Evolutionary conservation across 2,888 invertebrate genomes (phyloP).

Genomic region (Abrostola triplasia): DNA sequence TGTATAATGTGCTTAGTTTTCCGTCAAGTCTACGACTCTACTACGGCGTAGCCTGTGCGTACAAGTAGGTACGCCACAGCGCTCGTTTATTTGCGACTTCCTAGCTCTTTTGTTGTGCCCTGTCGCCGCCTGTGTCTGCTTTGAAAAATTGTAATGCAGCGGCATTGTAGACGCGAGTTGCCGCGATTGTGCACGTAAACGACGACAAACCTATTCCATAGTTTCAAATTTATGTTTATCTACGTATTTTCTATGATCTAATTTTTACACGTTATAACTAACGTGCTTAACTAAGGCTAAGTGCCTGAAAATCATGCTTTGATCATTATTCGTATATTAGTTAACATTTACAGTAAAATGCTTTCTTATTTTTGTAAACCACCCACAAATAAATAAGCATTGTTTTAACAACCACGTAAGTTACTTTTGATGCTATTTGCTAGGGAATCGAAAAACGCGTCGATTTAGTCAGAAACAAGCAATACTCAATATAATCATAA

Average conservation of each 20-base stretch:
- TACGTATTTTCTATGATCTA: conserved; percentile 37
- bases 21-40: conserved; percentile 48
- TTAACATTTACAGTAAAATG: no score
- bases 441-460: no score
- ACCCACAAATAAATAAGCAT: no score
- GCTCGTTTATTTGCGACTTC: conserved; percentile 87
- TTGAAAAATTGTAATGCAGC: conserved; percentile 87
- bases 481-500: no score
- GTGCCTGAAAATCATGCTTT: conserved; percentile 19
- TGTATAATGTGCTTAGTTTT: conserved; percentile 29
- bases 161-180: conserved; percentile 80
- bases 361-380: no score
- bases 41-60: conserved; percentile 68
- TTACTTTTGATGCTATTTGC: no score
- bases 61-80: conserved; percentile 77
- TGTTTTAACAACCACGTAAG: no score
- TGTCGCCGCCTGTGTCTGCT: conserved; percentile 85
- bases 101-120: conserved; percentile 85
- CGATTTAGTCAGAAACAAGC: no score
- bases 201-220: conserved; percentile 58
- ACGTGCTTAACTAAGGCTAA: conserved; percentile 35
- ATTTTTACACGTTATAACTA: conserved; percentile 36
- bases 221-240: conserved; percentile 63
- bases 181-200: conserved; percentile 77
- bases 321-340: no score